These are phyloP conservation scores for Chaetodon auriga DNA, from an alignment of 2,113 vertebrate genomes.

Conservation along the genomic window DNA sequence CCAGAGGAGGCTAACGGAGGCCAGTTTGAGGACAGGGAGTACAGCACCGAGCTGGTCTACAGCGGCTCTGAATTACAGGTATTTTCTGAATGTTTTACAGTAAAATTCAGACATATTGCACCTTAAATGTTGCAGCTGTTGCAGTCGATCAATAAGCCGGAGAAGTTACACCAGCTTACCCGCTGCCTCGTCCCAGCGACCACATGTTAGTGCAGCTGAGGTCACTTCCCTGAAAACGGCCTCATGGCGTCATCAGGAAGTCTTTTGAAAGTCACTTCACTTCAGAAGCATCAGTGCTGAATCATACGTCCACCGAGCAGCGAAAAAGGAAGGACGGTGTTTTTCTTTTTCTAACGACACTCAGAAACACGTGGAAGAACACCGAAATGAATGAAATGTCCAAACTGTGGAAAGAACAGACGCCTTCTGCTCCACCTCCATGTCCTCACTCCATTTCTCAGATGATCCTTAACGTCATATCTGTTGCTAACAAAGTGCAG, in stretches of 20 bases:
- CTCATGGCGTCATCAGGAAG: not conserved
- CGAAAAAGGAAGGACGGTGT: slow-evolving; percentile 19
- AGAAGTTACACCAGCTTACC: not conserved
- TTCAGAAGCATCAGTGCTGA: not conserved
- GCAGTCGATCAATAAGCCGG: not conserved
- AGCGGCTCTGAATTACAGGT: too few species aligned
- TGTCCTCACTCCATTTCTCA: slow-evolving; percentile 14
- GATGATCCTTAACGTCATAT: slow-evolving; percentile 27
- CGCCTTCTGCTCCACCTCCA: slow-evolving; percentile 8
- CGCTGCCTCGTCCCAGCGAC: not conserved
- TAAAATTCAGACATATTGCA: too few species aligned
- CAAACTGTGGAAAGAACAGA: slow-evolving; percentile 28
- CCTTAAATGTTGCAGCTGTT: too few species aligned
- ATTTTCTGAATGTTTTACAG: too few species aligned
- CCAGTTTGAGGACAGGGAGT: too few species aligned
- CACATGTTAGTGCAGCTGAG: rapidly evolving
- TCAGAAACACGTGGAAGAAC: slow-evolving; percentile 15
- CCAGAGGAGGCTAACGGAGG: too few species aligned
- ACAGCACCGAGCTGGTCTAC: too few species aligned
- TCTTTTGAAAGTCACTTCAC: not conserved
- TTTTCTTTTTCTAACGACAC: not conserved
- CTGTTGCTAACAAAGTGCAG: not conserved
- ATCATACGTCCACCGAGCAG: not conserved
- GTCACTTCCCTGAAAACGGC: not conserved
- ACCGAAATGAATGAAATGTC: not conserved